Evolutionary conservation across 2,797 vertebrate genomes (phyloP).

Genomic region (Cryptoblepharus egeriae): DNA sequence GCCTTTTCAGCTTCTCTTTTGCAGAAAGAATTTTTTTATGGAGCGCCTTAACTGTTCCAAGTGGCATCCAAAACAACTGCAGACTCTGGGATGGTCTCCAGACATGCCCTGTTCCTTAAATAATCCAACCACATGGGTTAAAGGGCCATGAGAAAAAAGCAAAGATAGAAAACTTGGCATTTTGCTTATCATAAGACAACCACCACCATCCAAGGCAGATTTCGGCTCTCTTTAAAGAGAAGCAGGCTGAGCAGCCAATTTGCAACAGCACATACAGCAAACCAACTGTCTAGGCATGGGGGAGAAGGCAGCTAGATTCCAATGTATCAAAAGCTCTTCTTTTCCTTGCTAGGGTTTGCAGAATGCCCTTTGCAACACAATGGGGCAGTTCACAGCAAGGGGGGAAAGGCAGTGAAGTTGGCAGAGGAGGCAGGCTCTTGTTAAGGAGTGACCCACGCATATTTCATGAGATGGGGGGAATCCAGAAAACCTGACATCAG

Average conservation of each 20-base stretch:
- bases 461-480: background rate
- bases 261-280: conserved; percentile 43
- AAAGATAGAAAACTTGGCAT: conserved; percentile 57
- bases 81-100: conserved; percentile 67
- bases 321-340: background rate
- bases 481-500: background rate
- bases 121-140: conserved; percentile 63
- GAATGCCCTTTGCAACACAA: conserved; percentile 28
- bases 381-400: conserved; percentile 11
- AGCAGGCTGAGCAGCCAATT: conserved; percentile 52
- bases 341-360: conserved; percentile 24
- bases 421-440: background rate
- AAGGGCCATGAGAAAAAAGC: conserved; percentile 72
- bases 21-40: conserved; percentile 60
- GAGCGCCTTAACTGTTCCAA: conserved; percentile 67
- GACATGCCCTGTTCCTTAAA: conserved; percentile 68
- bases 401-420: too few relatives aligned
- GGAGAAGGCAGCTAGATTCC: background rate
- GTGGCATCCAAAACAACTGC: conserved; percentile 70
- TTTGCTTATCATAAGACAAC: conserved; percentile 46
- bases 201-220: conserved; percentile 43
- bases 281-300: background rate
- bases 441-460: too few relatives aligned
- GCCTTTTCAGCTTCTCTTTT: conserved; percentile 50
- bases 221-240: conserved; percentile 57